Base-by-base conservation (phyloP, 2,797 vertebrate genomes). In the Sardinella longiceps region DNA sequence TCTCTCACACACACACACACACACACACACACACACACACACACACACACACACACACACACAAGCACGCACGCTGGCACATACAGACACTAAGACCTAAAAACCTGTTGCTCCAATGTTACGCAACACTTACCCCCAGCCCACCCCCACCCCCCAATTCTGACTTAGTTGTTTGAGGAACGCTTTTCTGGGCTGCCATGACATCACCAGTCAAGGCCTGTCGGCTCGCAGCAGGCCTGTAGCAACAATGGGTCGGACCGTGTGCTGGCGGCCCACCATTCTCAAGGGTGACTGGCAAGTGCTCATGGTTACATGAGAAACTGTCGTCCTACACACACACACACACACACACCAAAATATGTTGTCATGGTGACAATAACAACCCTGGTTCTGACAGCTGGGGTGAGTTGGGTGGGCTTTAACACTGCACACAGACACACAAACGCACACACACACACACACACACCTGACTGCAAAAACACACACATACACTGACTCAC, bases 151-250 rank as follows among this genome's bases (percentile, higher is more conserved):
- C 25, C 3, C 60, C 30, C 30, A 30, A 70, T 30, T 6, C 66
- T 28, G 14, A 74, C 30, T 70, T 37, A 37, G 66, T 74, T 74
- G 25, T 63, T 63, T 33, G 66, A 33, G 66, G 66, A 28, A 70
- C 30, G 66, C 66, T 74, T 37, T 74, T 74, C 30, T 74, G 66
- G 6, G 66, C 66, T 74, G 33, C 66, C 30, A 74, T 74, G 66
- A 74, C 66, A 37, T 74, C 66, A 74, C 37, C 2, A 33, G 66
- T 28, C 63, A 28, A 3, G 25, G 60, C 66, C 66, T 74, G 30
- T 39, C 14, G 12, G 30, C 12, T 12, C 6, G 30, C 66, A 5
- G 66, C 30, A 39, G 66, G 30, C 66, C 37, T 74, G 66, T 74
- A n/a, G 66, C 15, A 74, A 37, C 12, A 30, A 33, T 15, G 30